Percentiles rank a stretch among this genome's conserved stretches.
These are phyloP conservation scores for Hipparchia semele DNA, from an alignment of 2,888 invertebrate species.

Conservation along the genomic window DNA sequence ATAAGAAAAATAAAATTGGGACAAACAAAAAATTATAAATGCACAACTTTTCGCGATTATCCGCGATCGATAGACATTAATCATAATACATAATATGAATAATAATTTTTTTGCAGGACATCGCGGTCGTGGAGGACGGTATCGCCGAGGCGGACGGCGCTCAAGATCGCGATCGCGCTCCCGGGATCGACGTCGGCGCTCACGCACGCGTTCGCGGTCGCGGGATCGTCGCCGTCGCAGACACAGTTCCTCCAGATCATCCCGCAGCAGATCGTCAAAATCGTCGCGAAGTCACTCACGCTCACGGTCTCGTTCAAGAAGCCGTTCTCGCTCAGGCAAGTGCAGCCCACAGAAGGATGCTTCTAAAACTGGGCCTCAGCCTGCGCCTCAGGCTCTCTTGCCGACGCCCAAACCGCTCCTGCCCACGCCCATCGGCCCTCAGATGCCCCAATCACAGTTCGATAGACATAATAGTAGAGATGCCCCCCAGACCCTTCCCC, in stretches of 20 bases:
- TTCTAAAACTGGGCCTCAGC: slow-evolving; percentile 59
- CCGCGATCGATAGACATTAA: neutral
- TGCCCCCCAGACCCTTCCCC: slow-evolving; percentile 49
- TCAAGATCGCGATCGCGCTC: slow-evolving; percentile 54
- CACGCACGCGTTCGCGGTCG: slow-evolving; percentile 64
- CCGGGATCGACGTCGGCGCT: slow-evolving; percentile 59
- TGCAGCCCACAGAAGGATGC: slow-evolving; percentile 72
- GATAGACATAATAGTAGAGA: slow-evolving; percentile 53
- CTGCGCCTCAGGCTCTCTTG: slow-evolving; percentile 55
- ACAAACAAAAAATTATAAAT: too few relatives aligned
- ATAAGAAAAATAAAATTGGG: too few relatives aligned
- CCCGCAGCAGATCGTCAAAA: slow-evolving; percentile 71
- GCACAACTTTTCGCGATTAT: too few relatives aligned
- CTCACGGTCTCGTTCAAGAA: slow-evolving; percentile 73
- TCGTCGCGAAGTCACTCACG: slow-evolving; percentile 66
- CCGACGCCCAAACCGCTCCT: slow-evolving; percentile 56
- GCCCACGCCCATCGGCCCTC: slow-evolving; percentile 64
- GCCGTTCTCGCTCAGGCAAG: slow-evolving; percentile 82
- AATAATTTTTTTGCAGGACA: slow-evolving; percentile 54
- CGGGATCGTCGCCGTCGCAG: slow-evolving; percentile 74
- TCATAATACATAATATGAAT: neutral
- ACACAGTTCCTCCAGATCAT: slow-evolving; percentile 73
- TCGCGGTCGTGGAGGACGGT: slow-evolving; percentile 72
- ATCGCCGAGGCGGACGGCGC: slow-evolving; percentile 59
- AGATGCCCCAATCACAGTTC: slow-evolving; percentile 52